A percentile compares a stretch with the other conserved stretches of the same genome.
These are phyloP conservation scores for Cenopis cana DNA, from an alignment of 2,888 invertebrate genomes.

Conservation along the genomic window DNA sequence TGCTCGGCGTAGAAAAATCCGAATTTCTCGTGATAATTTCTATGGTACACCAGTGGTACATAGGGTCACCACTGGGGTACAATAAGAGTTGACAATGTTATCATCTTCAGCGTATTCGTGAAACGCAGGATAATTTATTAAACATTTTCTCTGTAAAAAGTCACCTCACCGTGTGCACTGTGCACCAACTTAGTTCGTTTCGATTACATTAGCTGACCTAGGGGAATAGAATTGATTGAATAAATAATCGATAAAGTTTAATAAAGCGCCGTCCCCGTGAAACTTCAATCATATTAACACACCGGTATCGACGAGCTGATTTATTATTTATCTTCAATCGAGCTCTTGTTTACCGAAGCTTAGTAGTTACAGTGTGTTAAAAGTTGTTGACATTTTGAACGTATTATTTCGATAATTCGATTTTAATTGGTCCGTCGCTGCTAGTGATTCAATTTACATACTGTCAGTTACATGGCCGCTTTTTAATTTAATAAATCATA, in stretches of 20 bases:
- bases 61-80: too few relatives aligned
- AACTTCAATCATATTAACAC: slow-evolving; percentile 33
- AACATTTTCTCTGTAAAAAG: not conserved
- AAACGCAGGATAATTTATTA: too few relatives aligned
- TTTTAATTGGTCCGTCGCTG: slow-evolving; percentile 8
- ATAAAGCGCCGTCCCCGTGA: slow-evolving; percentile 27
- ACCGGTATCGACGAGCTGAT: slow-evolving; percentile 11
- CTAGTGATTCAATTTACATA: slow-evolving; percentile 1
- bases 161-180: too few relatives aligned
- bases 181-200: slow-evolving; percentile 2
- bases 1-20: too few relatives aligned
- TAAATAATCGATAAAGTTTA: slow-evolving; percentile 29
- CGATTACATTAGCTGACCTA: slow-evolving; percentile 19
- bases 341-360: slow-evolving; percentile 24
- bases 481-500: not conserved
- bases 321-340: slow-evolving; percentile 40
- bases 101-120: too few relatives aligned
- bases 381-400: slow-evolving; percentile 12
- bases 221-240: slow-evolving; percentile 34
- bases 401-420: slow-evolving; percentile 9
- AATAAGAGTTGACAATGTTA: too few relatives aligned
- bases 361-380: not conserved
- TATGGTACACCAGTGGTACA: too few relatives aligned
- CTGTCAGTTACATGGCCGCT: not conserved
- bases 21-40: too few relatives aligned